These are phyloP conservation scores for Bombus pascuorum DNA, from an alignment of 1,140 invertebrate genomes.

Conservation along the genomic window DNA sequence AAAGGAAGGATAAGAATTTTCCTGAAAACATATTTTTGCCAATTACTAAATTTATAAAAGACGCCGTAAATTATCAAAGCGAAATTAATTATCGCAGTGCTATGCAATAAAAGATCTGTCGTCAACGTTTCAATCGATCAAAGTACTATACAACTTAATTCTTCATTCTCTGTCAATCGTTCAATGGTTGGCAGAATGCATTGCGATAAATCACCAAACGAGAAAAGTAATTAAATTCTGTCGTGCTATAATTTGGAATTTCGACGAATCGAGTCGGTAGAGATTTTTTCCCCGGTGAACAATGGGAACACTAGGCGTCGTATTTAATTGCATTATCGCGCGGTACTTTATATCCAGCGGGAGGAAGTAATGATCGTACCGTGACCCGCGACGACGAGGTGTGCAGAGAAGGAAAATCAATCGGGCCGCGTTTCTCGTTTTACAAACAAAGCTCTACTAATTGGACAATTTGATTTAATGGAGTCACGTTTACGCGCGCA, in stretches of 20 bases:
- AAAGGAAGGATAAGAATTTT: too few relatives aligned
- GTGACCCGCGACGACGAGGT: conserved; percentile 14
- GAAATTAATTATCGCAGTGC: too few relatives aligned
- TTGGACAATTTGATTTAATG: conserved; percentile 55
- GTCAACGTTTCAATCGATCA: neutral
- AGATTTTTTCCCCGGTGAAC: neutral
- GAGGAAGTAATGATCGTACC: neutral
- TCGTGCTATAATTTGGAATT: neutral
- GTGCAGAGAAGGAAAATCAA: conserved; percentile 36
- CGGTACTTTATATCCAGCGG: neutral
- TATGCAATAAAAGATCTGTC: too few relatives aligned
- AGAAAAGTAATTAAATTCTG: neutral
- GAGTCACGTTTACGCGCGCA: too few relatives aligned
- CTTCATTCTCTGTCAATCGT: neutral
- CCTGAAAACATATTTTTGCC: too few relatives aligned
- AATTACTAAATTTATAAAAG: too few relatives aligned
- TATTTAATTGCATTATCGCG: conserved; percentile 20
- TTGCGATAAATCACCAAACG: neutral
- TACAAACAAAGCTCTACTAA: conserved; percentile 51
- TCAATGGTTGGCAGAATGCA: too few relatives aligned
- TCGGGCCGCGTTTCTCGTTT: conserved; percentile 27
- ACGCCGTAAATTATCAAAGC: too few relatives aligned
- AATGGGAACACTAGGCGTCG: neutral
- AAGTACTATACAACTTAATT: neutral
- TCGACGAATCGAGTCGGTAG: neutral